Evolutionary conservation across 2,797 vertebrate genomes (phyloP).

Genomic region (Dromococcyx pavoninus): DNA sequence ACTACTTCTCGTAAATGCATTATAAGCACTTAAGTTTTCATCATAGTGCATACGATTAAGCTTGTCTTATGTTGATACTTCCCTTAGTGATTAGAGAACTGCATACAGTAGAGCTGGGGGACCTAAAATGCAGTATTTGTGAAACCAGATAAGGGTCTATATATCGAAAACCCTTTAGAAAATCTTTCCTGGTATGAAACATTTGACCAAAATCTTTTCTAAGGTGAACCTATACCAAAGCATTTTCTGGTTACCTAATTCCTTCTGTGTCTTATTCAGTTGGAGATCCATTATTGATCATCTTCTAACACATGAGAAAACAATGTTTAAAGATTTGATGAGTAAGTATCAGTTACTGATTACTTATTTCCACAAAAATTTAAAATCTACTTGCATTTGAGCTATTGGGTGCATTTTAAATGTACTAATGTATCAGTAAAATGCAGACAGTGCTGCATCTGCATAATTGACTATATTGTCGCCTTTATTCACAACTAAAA

Average conservation of each 20-base stretch:
- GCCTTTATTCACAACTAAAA: neutral
- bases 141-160: neutral
- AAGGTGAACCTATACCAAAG: neutral
- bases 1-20: neutral
- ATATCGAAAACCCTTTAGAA: neutral
- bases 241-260: neutral
- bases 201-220: neutral
- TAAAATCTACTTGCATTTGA: neutral
- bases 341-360: slow-evolving; percentile 84
- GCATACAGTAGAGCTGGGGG: neutral
- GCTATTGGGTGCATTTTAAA: neutral
- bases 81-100: neutral
- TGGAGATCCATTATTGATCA: slow-evolving; percentile 97
- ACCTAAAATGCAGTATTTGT: neutral
- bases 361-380: neutral
- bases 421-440: neutral
- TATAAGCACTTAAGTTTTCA: neutral
- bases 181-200: neutral
- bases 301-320: slow-evolving; percentile 97
- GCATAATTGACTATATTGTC: neutral
- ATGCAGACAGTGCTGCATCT: neutral
- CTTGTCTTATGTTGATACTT: neutral
- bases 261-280: slow-evolving; percentile 69
- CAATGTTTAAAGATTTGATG: slow-evolving; percentile 99
- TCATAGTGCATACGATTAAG: neutral